phyloP scores from a whole-genome alignment of 2,113 vertebrate genomes.

The Ascaphus truei region DNA sequence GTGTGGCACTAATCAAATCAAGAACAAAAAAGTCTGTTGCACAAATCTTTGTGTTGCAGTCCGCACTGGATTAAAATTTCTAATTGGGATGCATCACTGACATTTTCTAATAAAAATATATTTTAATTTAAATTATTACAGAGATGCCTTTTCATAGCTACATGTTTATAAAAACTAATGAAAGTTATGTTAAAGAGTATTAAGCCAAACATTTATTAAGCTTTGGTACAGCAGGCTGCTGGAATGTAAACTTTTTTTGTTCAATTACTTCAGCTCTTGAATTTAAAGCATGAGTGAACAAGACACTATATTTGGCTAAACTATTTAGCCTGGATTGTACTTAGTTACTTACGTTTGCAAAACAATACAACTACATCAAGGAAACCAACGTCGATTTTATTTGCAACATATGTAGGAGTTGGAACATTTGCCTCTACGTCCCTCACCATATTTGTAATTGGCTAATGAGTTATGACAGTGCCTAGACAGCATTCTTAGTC shows the following conservation, averaged over 20 bases:
- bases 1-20: background rate
- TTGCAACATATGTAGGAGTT: slow-evolving; percentile 5
- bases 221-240: slow-evolving; percentile 58
- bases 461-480: slow-evolving; percentile 60
- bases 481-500: slow-evolving; percentile 65
- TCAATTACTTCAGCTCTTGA: slow-evolving; percentile 65
- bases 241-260: slow-evolving; percentile 66
- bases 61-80: background rate
- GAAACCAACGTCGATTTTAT: slow-evolving; percentile 3
- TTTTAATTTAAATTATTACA: slow-evolving; percentile 53
- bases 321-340: slow-evolving; percentile 62
- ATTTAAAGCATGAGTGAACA: slow-evolving; percentile 64
- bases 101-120: background rate
- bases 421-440: slow-evolving; percentile 47
- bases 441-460: slow-evolving; percentile 50
- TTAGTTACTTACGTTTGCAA: slow-evolving; percentile 63
- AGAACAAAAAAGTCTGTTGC: background rate
- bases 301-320: slow-evolving; percentile 78
- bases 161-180: slow-evolving; percentile 52
- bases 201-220: slow-evolving; percentile 67
- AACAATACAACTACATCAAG: slow-evolving; percentile 71
- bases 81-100: background rate
- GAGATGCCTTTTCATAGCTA: slow-evolving; percentile 54
- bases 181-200: slow-evolving; percentile 52
- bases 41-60: background rate